Conservation (phyloP, 1,140 invertebrate genomes). For the Aphelinus atriplicis region DNA sequence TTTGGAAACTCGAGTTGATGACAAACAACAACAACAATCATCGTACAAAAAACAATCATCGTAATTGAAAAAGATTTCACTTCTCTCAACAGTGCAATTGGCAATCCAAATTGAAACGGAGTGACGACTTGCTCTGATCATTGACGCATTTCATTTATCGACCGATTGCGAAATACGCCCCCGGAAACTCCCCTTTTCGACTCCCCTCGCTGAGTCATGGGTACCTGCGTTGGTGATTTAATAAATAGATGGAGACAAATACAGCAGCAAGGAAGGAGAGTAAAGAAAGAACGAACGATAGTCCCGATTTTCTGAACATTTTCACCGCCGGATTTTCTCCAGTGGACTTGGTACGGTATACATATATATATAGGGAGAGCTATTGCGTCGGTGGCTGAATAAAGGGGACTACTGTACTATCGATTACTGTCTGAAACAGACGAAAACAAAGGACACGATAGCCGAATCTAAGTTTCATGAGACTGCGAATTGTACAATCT, state of each 20-base stretch:
- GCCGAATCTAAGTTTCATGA: no score
- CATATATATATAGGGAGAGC: no score
- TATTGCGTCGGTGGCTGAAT: background rate
- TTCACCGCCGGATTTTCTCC: constrained; percentile 15
- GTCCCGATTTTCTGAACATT: background rate
- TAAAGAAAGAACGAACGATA: no score
- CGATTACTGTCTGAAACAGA: background rate
- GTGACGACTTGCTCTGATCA: background rate
- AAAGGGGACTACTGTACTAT: background rate
- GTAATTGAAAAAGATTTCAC: no score
- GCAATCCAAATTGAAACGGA: constrained; percentile 7
- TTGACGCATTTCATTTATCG: background rate
- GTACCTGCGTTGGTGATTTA: constrained; percentile 21
- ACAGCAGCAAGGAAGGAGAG: no score
- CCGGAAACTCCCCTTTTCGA: constrained; percentile 12
- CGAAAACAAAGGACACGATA: background rate
- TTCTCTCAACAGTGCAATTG: background rate
- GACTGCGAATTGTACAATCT: no score
- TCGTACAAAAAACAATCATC: no score
- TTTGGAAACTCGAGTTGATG: no score
- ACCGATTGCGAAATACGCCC: constrained; percentile 35
- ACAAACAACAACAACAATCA: no score
- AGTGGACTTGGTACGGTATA: background rate
- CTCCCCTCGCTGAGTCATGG: constrained; percentile 25
- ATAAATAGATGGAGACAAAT: background rate